Percentiles rank a stretch among this genome's conserved stretches.
Evolutionary conservation across 2,888 invertebrate species (phyloP).

Genomic region (Sesia apiformis): DNA sequence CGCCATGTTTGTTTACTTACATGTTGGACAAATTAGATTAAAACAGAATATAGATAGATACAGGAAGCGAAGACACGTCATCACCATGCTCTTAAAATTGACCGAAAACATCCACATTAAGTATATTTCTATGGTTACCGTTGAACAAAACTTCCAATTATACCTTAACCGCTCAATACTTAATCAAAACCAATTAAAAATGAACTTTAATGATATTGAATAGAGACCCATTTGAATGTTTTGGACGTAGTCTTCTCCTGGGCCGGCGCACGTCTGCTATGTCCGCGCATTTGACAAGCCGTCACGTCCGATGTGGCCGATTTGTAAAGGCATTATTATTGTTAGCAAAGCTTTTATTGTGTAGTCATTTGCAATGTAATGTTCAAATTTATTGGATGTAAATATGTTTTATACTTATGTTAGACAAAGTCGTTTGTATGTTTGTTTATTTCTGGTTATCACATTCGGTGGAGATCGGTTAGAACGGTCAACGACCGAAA

Average conservation of each 20-base stretch:
- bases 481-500: too few species aligned
- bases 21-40: too few species aligned
- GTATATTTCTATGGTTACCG: too few species aligned
- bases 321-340: slow-evolving; percentile 18
- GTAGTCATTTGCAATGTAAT: slow-evolving; percentile 4
- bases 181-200: not conserved
- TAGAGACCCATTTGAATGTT: not conserved
- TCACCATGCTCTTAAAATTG: too few species aligned
- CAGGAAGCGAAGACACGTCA: too few species aligned
- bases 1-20: too few species aligned
- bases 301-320: slow-evolving; percentile 12
- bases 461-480: too few species aligned
- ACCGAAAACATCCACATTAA: too few species aligned
- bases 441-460: too few species aligned
- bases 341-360: slow-evolving; percentile 3
- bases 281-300: slow-evolving; percentile 15
- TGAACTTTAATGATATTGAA: not conserved
- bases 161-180: not conserved
- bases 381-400: not conserved
- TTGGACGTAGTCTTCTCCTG: not conserved
- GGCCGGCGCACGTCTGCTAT: slow-evolving; percentile 8
- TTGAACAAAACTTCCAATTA: not conserved
- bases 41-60: too few species aligned
- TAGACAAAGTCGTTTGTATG: too few species aligned
- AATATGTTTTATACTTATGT: not conserved